Conservation (phyloP, 2,797 vertebrate species). For the Ctenopoma multispine region DNA sequence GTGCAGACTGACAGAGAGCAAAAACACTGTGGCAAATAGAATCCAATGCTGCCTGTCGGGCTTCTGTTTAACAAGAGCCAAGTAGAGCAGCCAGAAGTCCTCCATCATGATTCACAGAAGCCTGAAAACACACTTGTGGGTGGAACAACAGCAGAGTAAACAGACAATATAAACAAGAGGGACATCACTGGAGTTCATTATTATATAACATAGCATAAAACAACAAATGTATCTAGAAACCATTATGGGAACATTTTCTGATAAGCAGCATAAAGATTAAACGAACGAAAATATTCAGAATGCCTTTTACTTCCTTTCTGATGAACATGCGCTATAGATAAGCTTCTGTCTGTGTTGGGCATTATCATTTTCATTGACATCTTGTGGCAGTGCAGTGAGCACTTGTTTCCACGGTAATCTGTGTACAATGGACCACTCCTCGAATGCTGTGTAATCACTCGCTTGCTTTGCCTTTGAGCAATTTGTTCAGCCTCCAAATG, state of each 20-base stretch:
- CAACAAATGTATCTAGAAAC: conserved; percentile 14
- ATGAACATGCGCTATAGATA: neutral
- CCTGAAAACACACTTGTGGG: conserved; percentile 68
- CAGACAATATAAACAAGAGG: conserved; percentile 43
- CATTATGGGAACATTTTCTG: neutral
- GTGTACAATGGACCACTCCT: conserved; percentile 39
- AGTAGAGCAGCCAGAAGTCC: conserved; percentile 70
- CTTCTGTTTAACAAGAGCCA: conserved; percentile 65
- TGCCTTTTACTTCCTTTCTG: neutral
- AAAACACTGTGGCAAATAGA: conserved; percentile 55
- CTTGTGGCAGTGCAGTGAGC: conserved; percentile 24
- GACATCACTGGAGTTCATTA: conserved; percentile 26
- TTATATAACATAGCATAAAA: conserved; percentile 42
- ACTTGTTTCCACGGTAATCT: conserved; percentile 53
- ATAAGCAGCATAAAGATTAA: conserved; percentile 6
- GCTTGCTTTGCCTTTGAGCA: conserved; percentile 33
- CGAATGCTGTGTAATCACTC: conserved; percentile 46
- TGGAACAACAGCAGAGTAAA: conserved; percentile 53
- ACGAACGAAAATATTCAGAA: conserved; percentile 1
- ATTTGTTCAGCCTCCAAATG: conserved; percentile 43
- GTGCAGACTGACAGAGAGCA: conserved; percentile 68
- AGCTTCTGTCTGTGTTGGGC: conserved; percentile 15
- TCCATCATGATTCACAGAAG: conserved; percentile 61
- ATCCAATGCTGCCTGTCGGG: conserved; percentile 52
- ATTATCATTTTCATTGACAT: conserved; percentile 57